These are phyloP conservation scores for Andrena hattorfiana DNA, from an alignment of 2,888 invertebrate species.

Conservation along the genomic window DNA sequence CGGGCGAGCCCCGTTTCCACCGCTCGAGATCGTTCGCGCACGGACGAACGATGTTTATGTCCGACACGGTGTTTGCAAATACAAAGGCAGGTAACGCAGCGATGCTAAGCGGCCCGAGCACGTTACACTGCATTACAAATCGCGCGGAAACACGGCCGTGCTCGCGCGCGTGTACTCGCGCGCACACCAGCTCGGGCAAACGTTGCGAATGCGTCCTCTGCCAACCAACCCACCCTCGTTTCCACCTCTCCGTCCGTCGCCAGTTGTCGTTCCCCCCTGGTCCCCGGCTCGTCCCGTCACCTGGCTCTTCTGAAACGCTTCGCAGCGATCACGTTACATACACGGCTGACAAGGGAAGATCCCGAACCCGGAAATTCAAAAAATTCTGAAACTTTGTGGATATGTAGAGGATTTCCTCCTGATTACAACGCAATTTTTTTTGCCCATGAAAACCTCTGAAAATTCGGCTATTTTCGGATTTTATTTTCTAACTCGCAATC, in stretches of 20 bases:
- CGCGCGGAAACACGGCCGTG: constrained; percentile 72
- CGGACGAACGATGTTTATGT: constrained; percentile 63
- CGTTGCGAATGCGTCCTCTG: constrained; percentile 44
- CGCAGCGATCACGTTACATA: background rate
- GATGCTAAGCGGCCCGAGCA: constrained; percentile 70
- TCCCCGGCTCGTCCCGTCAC: constrained; percentile 16
- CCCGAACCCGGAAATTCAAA: no score
- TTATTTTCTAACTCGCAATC: no score
- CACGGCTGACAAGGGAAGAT: no score
- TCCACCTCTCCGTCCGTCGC: background rate
- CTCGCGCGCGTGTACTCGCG: constrained; percentile 31
- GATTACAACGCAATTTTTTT: no score
- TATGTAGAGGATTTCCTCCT: no score
- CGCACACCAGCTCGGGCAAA: constrained; percentile 17
- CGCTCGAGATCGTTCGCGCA: constrained; percentile 12
- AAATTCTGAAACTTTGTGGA: no score
- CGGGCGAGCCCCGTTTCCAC: background rate
- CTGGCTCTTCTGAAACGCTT: constrained; percentile 29
- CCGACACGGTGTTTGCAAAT: constrained; percentile 73
- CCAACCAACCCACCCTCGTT: constrained; percentile 27
- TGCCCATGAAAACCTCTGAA: no score
- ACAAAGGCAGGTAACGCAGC: constrained; percentile 74
- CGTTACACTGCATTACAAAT: constrained; percentile 77
- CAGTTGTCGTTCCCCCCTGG: background rate
- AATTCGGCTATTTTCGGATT: no score